Evolutionary conservation across 2,797 vertebrate genomes (phyloP).

Genomic region (Atherinosoma microstoma): DNA sequence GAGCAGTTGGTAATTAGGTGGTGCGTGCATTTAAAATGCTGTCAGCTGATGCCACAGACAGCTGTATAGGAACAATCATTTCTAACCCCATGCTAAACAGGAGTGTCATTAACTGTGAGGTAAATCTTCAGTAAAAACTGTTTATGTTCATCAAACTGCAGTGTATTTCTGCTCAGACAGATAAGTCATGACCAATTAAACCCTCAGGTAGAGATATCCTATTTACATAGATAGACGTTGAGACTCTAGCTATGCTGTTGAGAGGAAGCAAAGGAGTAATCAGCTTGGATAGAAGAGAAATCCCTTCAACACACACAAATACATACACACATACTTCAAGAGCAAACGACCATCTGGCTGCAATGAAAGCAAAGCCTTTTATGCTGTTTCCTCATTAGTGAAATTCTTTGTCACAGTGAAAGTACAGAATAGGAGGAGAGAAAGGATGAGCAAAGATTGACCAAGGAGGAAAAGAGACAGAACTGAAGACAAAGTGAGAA

Average conservation of each 20-base stretch:
- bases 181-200: not conserved
- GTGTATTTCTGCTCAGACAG: conserved; percentile 1
- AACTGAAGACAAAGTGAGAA: conserved; percentile 28
- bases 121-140: conserved; percentile 15
- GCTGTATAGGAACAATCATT: conserved; percentile 6
- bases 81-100: conserved; percentile 5
- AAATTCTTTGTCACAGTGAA: conserved; percentile 36
- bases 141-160: conserved; percentile 7
- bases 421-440: conserved; percentile 27
- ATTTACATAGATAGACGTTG: conserved; percentile 23
- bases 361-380: conserved; percentile 50
- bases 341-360: conserved; percentile 68
- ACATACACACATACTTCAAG: conserved; percentile 32
- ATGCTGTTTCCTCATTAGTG: conserved; percentile 62
- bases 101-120: not conserved
- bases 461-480: conserved; percentile 14
- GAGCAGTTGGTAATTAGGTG: conserved; percentile 26
- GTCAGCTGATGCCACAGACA: conserved; percentile 39
- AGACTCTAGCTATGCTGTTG: conserved; percentile 12
- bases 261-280: conserved; percentile 32
- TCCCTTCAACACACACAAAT: conserved; percentile 21
- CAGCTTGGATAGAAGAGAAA: conserved; percentile 20
- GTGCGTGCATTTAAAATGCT: conserved; percentile 23
- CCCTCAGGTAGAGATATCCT: not conserved
- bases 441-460: conserved; percentile 26